Percentiles rank a stretch among this genome's conserved stretches.
phyloP scores from a whole-genome alignment of 2,797 vertebrate species.

The Heteromormyrus szaboi region DNA sequence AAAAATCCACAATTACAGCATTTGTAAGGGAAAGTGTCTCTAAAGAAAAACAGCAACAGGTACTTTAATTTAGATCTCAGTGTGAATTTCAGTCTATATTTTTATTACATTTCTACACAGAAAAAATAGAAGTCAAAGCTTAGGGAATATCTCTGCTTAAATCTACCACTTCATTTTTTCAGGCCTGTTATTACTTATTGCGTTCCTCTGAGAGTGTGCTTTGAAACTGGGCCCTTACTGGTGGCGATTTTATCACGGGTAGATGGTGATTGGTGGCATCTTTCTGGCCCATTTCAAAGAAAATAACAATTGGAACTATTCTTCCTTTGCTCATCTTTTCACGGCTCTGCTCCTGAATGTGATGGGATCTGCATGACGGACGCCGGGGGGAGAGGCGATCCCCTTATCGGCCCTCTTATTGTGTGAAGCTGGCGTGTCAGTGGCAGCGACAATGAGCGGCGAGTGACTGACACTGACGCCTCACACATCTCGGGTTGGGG shows the following conservation, averaged over 20 bases:
- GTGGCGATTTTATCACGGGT: neutral
- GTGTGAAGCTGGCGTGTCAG: neutral
- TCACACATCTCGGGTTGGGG: neutral
- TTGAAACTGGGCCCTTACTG: neutral
- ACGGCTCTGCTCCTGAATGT: neutral
- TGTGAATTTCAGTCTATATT: neutral
- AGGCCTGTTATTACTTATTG: conserved; percentile 10
- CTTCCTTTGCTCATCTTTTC: neutral
- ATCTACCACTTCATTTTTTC: neutral
- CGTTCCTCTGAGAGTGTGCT: neutral
- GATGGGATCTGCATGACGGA: neutral
- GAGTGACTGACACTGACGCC: neutral
- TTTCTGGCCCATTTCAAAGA: neutral
- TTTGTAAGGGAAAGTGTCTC: neutral
- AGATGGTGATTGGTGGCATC: neutral
- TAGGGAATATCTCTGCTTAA: neutral
- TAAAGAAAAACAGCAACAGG: conserved; percentile 1
- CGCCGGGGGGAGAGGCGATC: neutral
- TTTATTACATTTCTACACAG: neutral
- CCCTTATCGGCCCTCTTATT: neutral
- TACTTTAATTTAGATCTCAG: conserved; percentile 10
- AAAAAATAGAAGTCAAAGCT: neutral
- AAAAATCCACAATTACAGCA: neutral
- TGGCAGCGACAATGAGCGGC: neutral
- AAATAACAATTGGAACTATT: neutral